Base-by-base conservation (phyloP, 2,888 invertebrate genomes). In the Agelastica alni region DNA sequence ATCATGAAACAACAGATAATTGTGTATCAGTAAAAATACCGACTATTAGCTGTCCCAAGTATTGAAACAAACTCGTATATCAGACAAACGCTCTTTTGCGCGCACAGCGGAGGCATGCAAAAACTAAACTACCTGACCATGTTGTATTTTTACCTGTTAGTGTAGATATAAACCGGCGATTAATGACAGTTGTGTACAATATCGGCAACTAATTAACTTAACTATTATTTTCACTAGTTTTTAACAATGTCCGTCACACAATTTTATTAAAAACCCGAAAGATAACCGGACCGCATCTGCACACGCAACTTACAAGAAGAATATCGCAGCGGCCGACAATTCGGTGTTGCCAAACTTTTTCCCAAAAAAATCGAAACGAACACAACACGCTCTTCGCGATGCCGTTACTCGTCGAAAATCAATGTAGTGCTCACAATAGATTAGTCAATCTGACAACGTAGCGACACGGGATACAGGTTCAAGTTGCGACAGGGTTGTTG, bases 401-500 rank as follows among this genome's bases (percentile, higher is more conserved):
- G 26, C 4, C 16, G 36, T 39, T 14, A 14, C n/a, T 10, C n/a
- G 14, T 9, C 14, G n/a, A 22, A 6, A 43, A 3, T 14, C n/a
- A 6, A 18, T 17, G 37, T 14, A 17, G 20, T 28, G 30, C 17
- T 5, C 4, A 16, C 16, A 31, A 18, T 12, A 39, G 36, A 42
- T 10, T 13, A 18, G n/a, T 30, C 9, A 3, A 41, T 32, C 6
- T 41, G 49, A 32, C 49, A 41, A 49, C 20, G 14, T 2, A 2
- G 49, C 41, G 34, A 20, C 51, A 37, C 36, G 44, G 58, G 64
- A 49, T 49, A 49, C 49, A 49, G 49, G 62, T 62, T 66, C 60
- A 64, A 66, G 66, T 66, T 70, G 68, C 70, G 68, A 67, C 70
- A 68, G 67, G 67, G 67, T 67, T 61, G 67, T 63, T 63, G 63